These are phyloP conservation scores for Nephrocerus scutellatus DNA, from an alignment of 2,888 invertebrate species.

Conservation along the genomic window DNA sequence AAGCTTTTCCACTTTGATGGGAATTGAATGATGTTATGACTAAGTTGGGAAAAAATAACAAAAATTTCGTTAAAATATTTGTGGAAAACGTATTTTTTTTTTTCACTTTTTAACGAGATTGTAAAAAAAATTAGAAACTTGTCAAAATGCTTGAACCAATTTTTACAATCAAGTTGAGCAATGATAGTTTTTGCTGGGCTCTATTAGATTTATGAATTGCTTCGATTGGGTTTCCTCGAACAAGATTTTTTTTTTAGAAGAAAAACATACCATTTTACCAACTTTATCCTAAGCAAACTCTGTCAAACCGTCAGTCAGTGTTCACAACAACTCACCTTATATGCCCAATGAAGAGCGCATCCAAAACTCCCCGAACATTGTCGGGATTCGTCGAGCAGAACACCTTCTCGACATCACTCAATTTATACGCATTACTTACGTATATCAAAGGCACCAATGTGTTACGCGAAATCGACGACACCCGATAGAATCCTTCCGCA, in stretches of 20 bases:
- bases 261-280: neutral
- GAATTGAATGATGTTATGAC: too few species aligned
- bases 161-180: too few species aligned
- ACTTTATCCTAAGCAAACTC: neutral
- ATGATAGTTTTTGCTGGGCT: too few species aligned
- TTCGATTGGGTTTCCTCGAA: too few species aligned
- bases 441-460: slow-evolving; percentile 54
- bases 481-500: slow-evolving; percentile 39
- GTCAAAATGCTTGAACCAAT: neutral
- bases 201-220: too few species aligned
- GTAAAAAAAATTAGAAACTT: neutral
- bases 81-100: too few species aligned
- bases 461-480: slow-evolving; percentile 38
- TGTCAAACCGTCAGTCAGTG: neutral
- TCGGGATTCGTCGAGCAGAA: slow-evolving; percentile 35
- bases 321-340: slow-evolving; percentile 33
- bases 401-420: slow-evolving; percentile 41
- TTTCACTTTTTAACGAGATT: too few species aligned
- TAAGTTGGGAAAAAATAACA: too few species aligned
- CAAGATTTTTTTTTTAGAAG: neutral
- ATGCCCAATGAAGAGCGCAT: slow-evolving; percentile 56
- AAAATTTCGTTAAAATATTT: too few species aligned
- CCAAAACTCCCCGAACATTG: slow-evolving; percentile 49
- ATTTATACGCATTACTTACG: slow-evolving; percentile 58
- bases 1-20: too few species aligned